These are phyloP conservation scores for Chirona hameri DNA, from an alignment of 2,888 invertebrate genomes.

Conservation along the genomic window DNA sequence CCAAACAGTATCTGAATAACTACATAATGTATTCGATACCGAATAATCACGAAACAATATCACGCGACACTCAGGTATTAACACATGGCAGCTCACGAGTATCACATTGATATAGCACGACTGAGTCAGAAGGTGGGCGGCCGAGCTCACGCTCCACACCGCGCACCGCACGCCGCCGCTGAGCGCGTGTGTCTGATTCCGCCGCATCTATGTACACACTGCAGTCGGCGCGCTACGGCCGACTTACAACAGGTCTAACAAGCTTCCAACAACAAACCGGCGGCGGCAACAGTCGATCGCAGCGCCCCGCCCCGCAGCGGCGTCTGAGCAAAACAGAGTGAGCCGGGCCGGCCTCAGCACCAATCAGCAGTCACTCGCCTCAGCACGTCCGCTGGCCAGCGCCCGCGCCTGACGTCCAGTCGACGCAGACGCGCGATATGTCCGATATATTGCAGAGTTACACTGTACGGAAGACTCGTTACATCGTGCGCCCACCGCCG, in stretches of 20 bases:
- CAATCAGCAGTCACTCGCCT: too few relatives aligned
- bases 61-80: background rate
- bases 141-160: too few relatives aligned
- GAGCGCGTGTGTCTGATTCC: too few relatives aligned
- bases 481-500: background rate
- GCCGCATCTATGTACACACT: too few relatives aligned
- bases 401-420: background rate
- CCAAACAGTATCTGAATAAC: background rate
- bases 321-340: background rate
- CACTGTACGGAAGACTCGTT: background rate
- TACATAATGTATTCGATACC: background rate
- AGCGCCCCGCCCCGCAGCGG: background rate
- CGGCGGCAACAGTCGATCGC: too few relatives aligned
- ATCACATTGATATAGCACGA: background rate
- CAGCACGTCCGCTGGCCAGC: too few relatives aligned
- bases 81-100: background rate
- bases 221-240: too few relatives aligned
- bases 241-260: too few relatives aligned
- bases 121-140: too few relatives aligned
- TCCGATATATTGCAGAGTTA: background rate
- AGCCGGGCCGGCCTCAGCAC: background rate
- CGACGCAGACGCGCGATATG: background rate
- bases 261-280: too few relatives aligned
- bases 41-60: background rate
- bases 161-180: too few relatives aligned